These are phyloP conservation scores for rabbit (Oryctolagus cuniculus) DNA, from an alignment of 2,113 vertebrate species.

Conservation along the genomic window mOryCun1.1 NC_091440.1:28701001-28701500, in stretches of 20 bases:
- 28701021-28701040: constrained; percentile 1
- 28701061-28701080: not conserved
- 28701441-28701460: not conserved
- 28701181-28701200: not conserved
- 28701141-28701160: not conserved
- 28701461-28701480: not conserved
- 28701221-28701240: not conserved
- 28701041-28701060: not conserved
- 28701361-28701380: not conserved
- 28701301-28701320: not conserved
- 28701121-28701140: not conserved
- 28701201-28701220: not conserved
- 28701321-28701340: not conserved
- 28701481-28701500: not conserved
- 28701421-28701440: not conserved
- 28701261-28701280: not conserved
- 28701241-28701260: not conserved
- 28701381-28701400: not conserved
- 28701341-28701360: not conserved
- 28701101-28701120: not conserved
- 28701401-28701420: not conserved
- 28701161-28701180: not conserved
- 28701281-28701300: not conserved
- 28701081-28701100: not conserved
- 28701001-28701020: not conserved